phyloP scores from a whole-genome alignment of 2,888 invertebrate genomes.

The Polia nebulosa region DNA sequence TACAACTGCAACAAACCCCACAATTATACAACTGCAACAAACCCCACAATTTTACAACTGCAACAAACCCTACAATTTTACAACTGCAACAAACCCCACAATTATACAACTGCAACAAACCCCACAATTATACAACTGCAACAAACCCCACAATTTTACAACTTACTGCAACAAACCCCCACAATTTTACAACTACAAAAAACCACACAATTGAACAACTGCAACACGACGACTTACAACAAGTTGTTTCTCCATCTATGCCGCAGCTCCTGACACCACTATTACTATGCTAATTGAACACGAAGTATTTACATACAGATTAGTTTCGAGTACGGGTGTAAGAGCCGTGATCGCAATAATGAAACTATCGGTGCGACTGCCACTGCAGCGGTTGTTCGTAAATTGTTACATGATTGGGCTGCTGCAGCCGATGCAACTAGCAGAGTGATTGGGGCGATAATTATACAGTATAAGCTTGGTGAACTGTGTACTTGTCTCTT shows the following conservation, averaged over 20 bases:
- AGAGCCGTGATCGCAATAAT: slow-evolving; percentile 32
- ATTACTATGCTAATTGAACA: slow-evolving; percentile 48
- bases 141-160: too few species aligned
- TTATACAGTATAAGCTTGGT: background rate
- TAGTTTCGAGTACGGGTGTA: slow-evolving; percentile 47
- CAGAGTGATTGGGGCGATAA: background rate
- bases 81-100: too few species aligned
- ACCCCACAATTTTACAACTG: too few species aligned
- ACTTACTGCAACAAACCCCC: too few species aligned
- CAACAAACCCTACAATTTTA: background rate
- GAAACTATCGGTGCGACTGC: slow-evolving; percentile 7
- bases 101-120: too few species aligned
- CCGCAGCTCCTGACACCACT: background rate
- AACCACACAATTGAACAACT: background rate
- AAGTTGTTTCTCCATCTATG: slow-evolving; percentile 14
- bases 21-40: background rate
- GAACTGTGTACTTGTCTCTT: background rate
- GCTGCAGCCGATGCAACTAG: background rate
- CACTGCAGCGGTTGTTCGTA: background rate
- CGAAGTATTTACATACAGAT: slow-evolving; percentile 57
- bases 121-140: background rate
- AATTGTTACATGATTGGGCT: slow-evolving; percentile 16
- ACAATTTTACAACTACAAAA: background rate
- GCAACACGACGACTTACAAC: background rate
- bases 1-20: background rate